Base-by-base conservation (phyloP, 2,888 invertebrate species). In the Schizotus pectinicornis region DNA sequence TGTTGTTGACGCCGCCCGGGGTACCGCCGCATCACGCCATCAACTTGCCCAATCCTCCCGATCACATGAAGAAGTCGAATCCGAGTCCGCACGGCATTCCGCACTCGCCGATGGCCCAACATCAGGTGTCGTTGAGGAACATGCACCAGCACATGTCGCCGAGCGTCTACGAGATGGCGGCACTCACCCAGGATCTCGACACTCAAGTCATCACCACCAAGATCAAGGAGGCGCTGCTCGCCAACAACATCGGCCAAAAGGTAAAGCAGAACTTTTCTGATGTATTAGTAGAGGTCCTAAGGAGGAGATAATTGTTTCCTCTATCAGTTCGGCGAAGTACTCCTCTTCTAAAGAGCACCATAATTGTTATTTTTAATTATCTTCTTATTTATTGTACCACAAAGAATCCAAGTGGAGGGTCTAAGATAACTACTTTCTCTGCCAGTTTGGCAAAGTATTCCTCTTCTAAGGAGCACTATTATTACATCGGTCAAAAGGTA, bases 121-220 rank as follows among this genome's bases (percentile, higher is more conserved):
- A 87, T 73, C 77, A 75, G 53, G 64, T 69, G 3, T 84, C 87
- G 1, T 84, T 92, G 83, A 85, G 93, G 33, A 86, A 83, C 59
- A 85, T 93, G 66, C 91, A 91, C 74, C 91, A 91, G 64, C 92
- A 93, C 74, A 90, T 92, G 81, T 92, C 94, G 35, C 94, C 95
- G n/a, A 95, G 95, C 70, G 96, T 97, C 9, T 95, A 97, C 79
- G 97, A 98, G 80, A 95, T 97, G 92, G 96, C 97, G 1, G 97
- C 97, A 3, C 84, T 97, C 38, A 97, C 97, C 7, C 95, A 95
- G 72, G 97, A 97, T 78, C 85, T 98, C 63, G 98, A 98, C 80
- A 98, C 98, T 1, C 95, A 97, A 77, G 89, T 91, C 12, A 95
- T 98, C 71, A 98, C 98, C 1, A 95, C 95, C 6, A 94, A 95